Base-by-base conservation (phyloP, 2,113 vertebrate genomes). In the Mystacornis crossleyi region DNA sequence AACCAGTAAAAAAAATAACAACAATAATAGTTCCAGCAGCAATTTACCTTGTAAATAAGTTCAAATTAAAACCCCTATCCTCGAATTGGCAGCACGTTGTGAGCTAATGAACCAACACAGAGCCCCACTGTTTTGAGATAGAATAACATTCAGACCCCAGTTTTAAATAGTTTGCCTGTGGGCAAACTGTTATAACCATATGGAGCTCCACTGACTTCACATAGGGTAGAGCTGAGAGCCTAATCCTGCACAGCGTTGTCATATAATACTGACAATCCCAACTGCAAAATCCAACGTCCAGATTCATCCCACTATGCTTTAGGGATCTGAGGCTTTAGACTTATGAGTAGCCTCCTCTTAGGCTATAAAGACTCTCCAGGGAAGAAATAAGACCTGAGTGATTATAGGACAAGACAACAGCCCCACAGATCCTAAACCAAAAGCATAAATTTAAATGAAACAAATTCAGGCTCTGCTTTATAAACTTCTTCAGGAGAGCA, bases 21-120 rank as follows among this genome's bases (percentile, higher is more conserved):
- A 34, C 36, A 65, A n/a, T 47, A 94, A 78, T 28, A 53, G 25
- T 48, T 92, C 10, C 61, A 84, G 45, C 25, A 83, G 38, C 48
- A 89, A 86, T 94, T 93, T 90, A 84, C 60, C 80, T 86, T 90
- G 90, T 96, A 95, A 96, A 90, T 94, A 96, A 95, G 13, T 94
- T 94, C 82, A 72, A 95, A 86, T 96, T 95, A 93, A 92, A 92
- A 58, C 40, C 45, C 57, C 36, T 61, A 24, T 78, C 55, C 53
- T 95, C 75, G 92, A 94, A 95, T 84, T 96, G 93, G 80, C 86
- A 86, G 80, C 90, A 91, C 6, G 0, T 94, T 84, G 95, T 89
- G 95, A 95, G 57, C 57, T 95, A 96, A 96, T 90, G 96, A 96
- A 86, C 80, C 95, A 84, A 54, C 40, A 81, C 72, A 94, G 61